These are phyloP conservation scores for Mesocricetus auratus DNA, from an alignment of 2,113 vertebrate genomes.

Conservation along the genomic window DNA sequence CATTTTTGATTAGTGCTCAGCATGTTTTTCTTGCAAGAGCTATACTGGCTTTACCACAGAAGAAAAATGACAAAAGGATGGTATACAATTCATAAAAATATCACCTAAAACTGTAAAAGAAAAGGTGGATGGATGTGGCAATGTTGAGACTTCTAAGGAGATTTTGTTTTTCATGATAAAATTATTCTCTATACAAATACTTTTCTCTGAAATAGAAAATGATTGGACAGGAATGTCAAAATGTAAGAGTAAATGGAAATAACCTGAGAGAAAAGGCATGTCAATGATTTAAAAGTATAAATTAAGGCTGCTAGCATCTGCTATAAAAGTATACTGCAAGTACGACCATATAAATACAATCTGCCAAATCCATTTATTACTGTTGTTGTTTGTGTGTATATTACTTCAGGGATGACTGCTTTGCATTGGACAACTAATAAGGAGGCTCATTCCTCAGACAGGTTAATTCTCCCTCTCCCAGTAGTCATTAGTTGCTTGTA, in stretches of 20 bases:
- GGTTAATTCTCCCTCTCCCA: background rate
- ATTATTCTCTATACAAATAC: conserved; percentile 5
- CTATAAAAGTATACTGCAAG: background rate
- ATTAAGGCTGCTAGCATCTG: conserved; percentile 5
- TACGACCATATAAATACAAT: background rate
- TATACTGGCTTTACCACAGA: conserved; percentile 26
- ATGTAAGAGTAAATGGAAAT: background rate
- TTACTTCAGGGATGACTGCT: background rate
- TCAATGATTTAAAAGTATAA: conserved; percentile 59
- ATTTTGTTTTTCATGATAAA: conserved; percentile 11
- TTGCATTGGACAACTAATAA: background rate
- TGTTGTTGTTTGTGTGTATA: background rate
- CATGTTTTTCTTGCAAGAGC: background rate
- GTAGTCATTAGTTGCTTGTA: background rate
- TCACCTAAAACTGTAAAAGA: background rate
- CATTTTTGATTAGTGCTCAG: conserved; percentile 4
- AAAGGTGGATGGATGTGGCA: background rate
- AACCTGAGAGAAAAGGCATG: conserved; percentile 23
- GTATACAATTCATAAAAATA: conserved; percentile 14
- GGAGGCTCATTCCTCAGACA: background rate
- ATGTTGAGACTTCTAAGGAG: background rate
- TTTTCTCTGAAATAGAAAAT: conserved; percentile 52
- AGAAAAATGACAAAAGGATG: background rate
- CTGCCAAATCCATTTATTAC: background rate
- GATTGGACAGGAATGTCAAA: conserved; percentile 41